Percentiles rank a stretch among this genome's conserved stretches.
Conservation (phyloP, 2,888 invertebrate species). For the Agrochola macilenta region DNA sequence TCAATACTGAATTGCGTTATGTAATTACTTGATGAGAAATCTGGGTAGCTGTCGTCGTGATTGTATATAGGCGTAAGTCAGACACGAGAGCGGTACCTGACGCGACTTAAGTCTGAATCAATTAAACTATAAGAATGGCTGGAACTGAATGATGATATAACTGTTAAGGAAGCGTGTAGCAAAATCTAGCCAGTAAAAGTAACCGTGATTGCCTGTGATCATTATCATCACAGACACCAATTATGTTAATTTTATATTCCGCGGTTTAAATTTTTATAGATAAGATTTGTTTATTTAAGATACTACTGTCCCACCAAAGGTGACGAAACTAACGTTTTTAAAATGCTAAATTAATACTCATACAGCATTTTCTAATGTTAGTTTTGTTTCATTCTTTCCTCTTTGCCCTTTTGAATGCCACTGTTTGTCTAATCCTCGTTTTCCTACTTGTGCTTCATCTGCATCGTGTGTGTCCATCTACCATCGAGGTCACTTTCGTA, state of each 20-base stretch:
- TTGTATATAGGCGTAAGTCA: slow-evolving; percentile 31
- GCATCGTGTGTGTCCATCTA: slow-evolving; percentile 63
- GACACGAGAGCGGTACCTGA: slow-evolving; percentile 4
- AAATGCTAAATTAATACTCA: too few relatives aligned
- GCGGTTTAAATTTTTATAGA: background rate
- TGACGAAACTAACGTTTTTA: too few relatives aligned
- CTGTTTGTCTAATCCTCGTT: slow-evolving; percentile 51
- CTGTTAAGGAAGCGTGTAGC: background rate
- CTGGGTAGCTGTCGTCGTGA: slow-evolving; percentile 55
- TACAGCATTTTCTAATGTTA: background rate
- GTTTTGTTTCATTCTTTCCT: background rate
- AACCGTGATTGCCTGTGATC: background rate
- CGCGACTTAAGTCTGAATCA: background rate
- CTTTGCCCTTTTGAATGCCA: background rate
- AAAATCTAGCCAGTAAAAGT: background rate
- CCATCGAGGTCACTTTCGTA: slow-evolving; percentile 66
- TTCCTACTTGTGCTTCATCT: slow-evolving; percentile 57
- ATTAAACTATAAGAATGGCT: background rate
- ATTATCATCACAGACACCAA: background rate
- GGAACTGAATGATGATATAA: background rate
- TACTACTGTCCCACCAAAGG: too few relatives aligned
- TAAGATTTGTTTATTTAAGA: too few relatives aligned
- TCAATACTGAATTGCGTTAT: slow-evolving; percentile 62
- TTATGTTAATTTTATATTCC: background rate
- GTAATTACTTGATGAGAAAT: slow-evolving; percentile 71